These are phyloP conservation scores for Lophochroa leadbeateri DNA, from an alignment of 2,113 vertebrate genomes.

Conservation along the genomic window DNA sequence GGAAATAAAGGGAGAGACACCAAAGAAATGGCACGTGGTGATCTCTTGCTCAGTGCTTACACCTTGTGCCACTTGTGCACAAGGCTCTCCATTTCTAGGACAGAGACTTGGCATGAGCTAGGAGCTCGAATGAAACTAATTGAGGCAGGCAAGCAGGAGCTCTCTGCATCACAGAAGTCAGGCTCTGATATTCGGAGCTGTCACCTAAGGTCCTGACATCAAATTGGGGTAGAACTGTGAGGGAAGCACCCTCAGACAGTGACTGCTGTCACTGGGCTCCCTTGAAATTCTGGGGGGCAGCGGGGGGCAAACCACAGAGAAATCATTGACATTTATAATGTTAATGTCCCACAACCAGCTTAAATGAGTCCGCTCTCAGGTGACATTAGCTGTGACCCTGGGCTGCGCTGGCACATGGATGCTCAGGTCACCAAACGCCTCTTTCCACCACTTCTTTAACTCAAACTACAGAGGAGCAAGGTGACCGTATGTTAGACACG, in stretches of 20 bases:
- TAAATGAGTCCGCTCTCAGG: neutral
- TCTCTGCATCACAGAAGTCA: neutral
- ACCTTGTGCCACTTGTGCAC: neutral
- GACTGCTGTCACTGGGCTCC: neutral
- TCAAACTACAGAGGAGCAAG: neutral
- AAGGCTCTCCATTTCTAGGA: neutral
- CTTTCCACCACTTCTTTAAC: neutral
- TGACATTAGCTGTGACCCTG: neutral
- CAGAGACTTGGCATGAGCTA: neutral
- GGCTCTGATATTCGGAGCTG: neutral
- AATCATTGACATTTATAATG: neutral
- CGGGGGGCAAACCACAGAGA: accelerated
- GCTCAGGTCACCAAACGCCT: neutral
- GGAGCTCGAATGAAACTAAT: neutral
- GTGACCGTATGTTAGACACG: accelerated
- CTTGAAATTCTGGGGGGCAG: neutral
- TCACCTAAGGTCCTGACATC: neutral
- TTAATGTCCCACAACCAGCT: neutral
- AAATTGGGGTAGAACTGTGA: neutral
- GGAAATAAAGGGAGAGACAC: neutral
- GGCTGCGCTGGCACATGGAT: neutral
- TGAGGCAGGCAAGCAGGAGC: neutral
- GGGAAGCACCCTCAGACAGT: neutral
- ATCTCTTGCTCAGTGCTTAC: neutral
- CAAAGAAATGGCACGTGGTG: neutral